Percentiles rank a stretch among this genome's conserved stretches.
Evolutionary conservation across 2,888 invertebrate genomes (phyloP).

Genomic region (Lycocerus yunnanus): DNA sequence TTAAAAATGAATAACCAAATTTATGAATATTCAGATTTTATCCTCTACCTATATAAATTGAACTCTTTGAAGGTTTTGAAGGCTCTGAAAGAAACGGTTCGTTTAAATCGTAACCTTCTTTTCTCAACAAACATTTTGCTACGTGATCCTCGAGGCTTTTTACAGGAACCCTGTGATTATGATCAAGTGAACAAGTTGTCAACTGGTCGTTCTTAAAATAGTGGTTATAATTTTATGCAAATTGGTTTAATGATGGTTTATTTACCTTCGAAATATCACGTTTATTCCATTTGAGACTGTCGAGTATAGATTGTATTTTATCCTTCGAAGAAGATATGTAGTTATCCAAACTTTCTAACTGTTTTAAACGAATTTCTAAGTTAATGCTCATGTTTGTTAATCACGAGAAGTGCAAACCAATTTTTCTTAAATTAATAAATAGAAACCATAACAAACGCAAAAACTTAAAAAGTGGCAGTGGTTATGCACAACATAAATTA

Average conservation of each 20-base stretch:
- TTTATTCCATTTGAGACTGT: constrained; percentile 48
- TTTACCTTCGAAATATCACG: constrained; percentile 47
- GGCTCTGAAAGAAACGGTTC: constrained; percentile 57
- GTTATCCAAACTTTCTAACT: constrained; percentile 52
- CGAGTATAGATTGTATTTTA: constrained; percentile 48
- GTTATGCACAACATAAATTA: neutral
- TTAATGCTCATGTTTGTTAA: constrained; percentile 50
- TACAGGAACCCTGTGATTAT: constrained; percentile 55
- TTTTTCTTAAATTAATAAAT: neutral
- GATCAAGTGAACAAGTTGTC: constrained; percentile 56
- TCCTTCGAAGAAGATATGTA: constrained; percentile 51
- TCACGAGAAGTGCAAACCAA: neutral
- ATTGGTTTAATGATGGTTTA: neutral
- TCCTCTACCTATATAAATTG: constrained; percentile 51
- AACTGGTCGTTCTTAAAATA: constrained; percentile 45
- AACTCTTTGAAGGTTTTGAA: constrained; percentile 39
- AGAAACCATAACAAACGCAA: neutral
- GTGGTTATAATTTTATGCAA: neutral
- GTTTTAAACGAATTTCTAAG: constrained; percentile 52
- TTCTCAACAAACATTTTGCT: constrained; percentile 55
- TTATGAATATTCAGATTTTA: neutral
- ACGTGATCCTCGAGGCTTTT: constrained; percentile 54
- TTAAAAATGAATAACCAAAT: constrained; percentile 19
- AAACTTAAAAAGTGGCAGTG: neutral
- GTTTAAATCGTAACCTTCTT: constrained; percentile 55